Percentiles rank a stretch among this genome's conserved stretches.
Evolutionary conservation across 2,113 vertebrate genomes (phyloP).

Genomic region (Coreoperca whiteheadi): DNA sequence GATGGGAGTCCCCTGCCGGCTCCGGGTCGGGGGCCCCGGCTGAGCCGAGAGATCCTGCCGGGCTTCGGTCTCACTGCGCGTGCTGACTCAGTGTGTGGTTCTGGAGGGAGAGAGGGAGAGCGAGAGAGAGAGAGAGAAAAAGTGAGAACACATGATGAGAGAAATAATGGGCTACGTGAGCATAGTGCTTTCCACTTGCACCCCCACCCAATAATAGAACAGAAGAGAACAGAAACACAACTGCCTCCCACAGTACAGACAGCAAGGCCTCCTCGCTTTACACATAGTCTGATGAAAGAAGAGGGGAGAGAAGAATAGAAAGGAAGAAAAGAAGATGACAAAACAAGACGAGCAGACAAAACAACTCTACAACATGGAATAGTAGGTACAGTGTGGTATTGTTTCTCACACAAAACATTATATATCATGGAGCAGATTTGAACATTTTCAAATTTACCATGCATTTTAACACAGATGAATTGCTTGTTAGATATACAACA

Average conservation of each 20-base stretch:
- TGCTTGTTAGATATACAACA: neutral
- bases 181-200: slow-evolving; percentile 85
- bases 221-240: slow-evolving; percentile 69
- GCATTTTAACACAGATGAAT: too few relatives aligned
- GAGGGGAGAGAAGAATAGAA: neutral
- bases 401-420: too few relatives aligned
- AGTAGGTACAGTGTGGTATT: neutral
- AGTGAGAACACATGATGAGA: slow-evolving; percentile 94
- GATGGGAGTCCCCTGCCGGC: slow-evolving; percentile 97
- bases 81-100: slow-evolving; percentile 99
- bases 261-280: slow-evolving; percentile 61
- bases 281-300: slow-evolving; percentile 41
- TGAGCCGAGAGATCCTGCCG: slow-evolving; percentile 96
- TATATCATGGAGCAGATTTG: too few relatives aligned
- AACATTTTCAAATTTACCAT: too few relatives aligned
- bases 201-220: slow-evolving; percentile 75
- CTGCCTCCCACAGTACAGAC: slow-evolving; percentile 65
- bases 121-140: slow-evolving; percentile 90
- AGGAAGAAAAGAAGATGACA: neutral
- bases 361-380: neutral
- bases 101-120: slow-evolving; percentile 93
- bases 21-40: slow-evolving; percentile 97
- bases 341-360: slow-evolving; percentile 8
- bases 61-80: slow-evolving; percentile 96
- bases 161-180: slow-evolving; percentile 95